Evolutionary conservation across 2,797 vertebrate genomes (phyloP).

Genomic region (Urocyon cinereoargenteus): DNA sequence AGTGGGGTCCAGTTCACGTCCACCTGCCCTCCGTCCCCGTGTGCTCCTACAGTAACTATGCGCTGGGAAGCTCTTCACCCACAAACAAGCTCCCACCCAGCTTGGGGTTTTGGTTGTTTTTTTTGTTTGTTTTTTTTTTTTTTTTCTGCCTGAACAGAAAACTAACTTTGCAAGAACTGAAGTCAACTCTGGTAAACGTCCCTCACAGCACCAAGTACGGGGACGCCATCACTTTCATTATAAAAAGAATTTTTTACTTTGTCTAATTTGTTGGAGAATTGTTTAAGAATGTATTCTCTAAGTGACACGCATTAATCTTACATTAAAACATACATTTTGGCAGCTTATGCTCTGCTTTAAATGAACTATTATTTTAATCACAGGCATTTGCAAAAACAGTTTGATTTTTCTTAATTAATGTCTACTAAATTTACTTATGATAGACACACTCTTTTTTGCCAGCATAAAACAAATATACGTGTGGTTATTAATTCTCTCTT

Average conservation of each 20-base stretch:
- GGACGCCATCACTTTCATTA: not conserved
- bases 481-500: constrained; percentile 74
- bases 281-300: constrained; percentile 38
- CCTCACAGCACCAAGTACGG: not conserved
- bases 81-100: not conserved
- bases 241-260: constrained; percentile 36
- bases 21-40: not conserved
- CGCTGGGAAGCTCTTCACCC: constrained; percentile 17
- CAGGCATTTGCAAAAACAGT: constrained; percentile 57
- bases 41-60: not conserved
- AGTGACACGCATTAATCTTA: constrained; percentile 46
- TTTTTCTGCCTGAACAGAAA: constrained; percentile 31
- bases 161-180: constrained; percentile 8
- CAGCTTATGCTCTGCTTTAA: constrained; percentile 61
- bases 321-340: constrained; percentile 63
- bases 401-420: constrained; percentile 69
- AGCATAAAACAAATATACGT: constrained; percentile 57
- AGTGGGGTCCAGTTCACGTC: not conserved
- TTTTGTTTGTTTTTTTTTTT: not conserved
- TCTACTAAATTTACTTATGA: constrained; percentile 70
- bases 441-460: constrained; percentile 47
- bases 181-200: not conserved
- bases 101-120: not conserved
- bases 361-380: constrained; percentile 74
- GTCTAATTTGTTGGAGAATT: not conserved